Base-by-base conservation (phyloP, 1,140 invertebrate species). In the Drosophila persimilis region DNA sequence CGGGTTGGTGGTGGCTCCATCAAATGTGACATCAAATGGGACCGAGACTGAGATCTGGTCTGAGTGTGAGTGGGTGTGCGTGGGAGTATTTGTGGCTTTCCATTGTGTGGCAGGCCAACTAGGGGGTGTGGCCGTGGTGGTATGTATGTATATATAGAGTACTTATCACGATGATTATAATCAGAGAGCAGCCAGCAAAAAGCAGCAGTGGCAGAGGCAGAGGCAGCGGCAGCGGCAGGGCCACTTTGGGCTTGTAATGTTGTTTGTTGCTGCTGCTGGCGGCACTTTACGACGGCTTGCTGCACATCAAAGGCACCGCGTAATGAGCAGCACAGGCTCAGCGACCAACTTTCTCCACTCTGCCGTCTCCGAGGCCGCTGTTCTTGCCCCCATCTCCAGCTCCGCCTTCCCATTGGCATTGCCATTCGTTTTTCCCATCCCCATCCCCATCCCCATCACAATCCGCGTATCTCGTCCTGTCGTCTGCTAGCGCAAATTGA, bases 221-320 rank as follows among this genome's bases (percentile, higher is more conserved):
- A 24, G 24, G 24, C 4, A 54, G 62, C 67, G 78, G 79, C 69
- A 48, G 66, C 43, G 53, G 77, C 73, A 58, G 81, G 73, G 81
- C 81, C 81, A 85, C 81, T 85, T 85, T 80, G 73, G 66, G 58
- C 77, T 85, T 77, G 73, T 86, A 74, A 77, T 77, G 81, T 80
- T 86, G 83, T 81, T 67, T 75, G 71, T 74, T 66, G 72, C 43
- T 46, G 55, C 11, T 77, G 70, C 75, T 75, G 58, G 65, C 76
- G 83, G 83, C 83, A 77, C 77, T 85, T 85, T 86, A 74, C 73
- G 81, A 77, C 77, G 78, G 77, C 73, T 88, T 86, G 81, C 73
- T 77, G 81, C 77, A 86, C 81, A 86, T 86, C 81, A 86, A 86
- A 86, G 81, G 81, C 81, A 74, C 83, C 83, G 81, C 81, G 78